Percentiles rank a stretch among this genome's conserved stretches.
These are phyloP conservation scores for Budorcas taxicolor DNA, from an alignment of 2,113 vertebrate genomes.

Conservation along the genomic window DNA sequence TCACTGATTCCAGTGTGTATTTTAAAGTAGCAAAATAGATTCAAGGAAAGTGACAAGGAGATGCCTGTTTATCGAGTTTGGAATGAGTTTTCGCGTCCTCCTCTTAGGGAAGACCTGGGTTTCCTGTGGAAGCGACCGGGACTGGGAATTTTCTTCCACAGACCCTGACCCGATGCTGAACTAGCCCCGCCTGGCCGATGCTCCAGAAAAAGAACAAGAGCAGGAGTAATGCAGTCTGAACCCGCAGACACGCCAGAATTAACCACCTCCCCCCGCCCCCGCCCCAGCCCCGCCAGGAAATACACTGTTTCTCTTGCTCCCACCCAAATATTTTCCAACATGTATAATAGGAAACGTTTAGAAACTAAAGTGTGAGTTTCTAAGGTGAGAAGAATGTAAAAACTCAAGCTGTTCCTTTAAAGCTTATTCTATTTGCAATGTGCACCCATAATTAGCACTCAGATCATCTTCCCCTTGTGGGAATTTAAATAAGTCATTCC, in stretches of 20 bases:
- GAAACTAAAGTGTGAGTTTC: not conserved
- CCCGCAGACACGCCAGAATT: not conserved
- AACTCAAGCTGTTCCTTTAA: not conserved
- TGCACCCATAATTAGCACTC: not conserved
- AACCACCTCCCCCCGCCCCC: not conserved
- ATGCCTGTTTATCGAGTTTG: not conserved
- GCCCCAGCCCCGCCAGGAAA: not conserved
- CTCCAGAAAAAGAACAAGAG: not conserved
- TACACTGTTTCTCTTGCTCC: not conserved
- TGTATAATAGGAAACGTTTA: not conserved
- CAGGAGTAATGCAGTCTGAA: not conserved
- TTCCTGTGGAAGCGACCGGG: not conserved
- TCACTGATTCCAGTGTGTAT: not conserved
- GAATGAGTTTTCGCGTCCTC: not conserved
- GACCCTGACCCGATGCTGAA: not conserved
- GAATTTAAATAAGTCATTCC: not conserved
- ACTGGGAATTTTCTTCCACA: not conserved
- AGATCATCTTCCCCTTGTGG: not conserved
- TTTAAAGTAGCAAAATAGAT: not conserved
- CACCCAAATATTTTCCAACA: not conserved
- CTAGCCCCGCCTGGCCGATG: not conserved
- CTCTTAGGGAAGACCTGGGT: not conserved
- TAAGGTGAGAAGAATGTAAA: not conserved
- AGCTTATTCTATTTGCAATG: not conserved
- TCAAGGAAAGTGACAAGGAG: not conserved